A percentile compares a stretch with the other conserved stretches of the same genome.
These are phyloP conservation scores for Cyprinus carpio DNA, from an alignment of 2,113 vertebrate genomes.

Conservation along the genomic window DNA sequence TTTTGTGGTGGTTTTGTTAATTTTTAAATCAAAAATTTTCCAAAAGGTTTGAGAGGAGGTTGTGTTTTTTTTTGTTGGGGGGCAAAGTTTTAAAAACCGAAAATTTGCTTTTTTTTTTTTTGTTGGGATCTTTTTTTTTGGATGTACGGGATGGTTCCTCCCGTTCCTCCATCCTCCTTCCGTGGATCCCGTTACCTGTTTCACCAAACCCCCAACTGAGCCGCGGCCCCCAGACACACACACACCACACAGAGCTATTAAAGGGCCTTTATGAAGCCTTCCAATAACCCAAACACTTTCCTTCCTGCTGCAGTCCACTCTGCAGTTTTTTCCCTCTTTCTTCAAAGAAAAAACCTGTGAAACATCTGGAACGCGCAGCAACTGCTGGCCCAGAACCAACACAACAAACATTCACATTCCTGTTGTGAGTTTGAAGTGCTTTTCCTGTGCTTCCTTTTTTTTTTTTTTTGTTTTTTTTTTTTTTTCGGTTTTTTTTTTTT, in stretches of 20 bases:
- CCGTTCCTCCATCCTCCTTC: constrained; percentile 4
- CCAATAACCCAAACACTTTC: not conserved
- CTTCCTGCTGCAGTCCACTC: not conserved
- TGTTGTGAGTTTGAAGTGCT: constrained; percentile 7
- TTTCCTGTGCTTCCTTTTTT: no score
- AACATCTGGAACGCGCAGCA: not conserved
- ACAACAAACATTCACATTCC: constrained; percentile 28
- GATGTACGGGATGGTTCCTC: constrained; percentile 7
- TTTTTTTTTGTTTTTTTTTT: no score
- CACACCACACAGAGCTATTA: not conserved
- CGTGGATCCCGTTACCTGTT: constrained; percentile 12
- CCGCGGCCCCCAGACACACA: not conserved
- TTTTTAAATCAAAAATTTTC: no score
- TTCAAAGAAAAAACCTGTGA: no score
- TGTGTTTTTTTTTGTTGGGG: no score
- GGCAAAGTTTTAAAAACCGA: no score
- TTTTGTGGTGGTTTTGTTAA: no score
- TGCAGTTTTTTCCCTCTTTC: not conserved
- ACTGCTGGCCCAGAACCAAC: not conserved
- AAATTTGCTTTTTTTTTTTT: no score
- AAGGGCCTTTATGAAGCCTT: not conserved
- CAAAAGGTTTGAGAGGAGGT: no score
- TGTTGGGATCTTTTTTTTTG: no score
- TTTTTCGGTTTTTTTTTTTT: no score
- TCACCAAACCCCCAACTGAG: not conserved